phyloP scores from a whole-genome alignment of 2,888 invertebrate genomes.

The Pteria penguin region DNA sequence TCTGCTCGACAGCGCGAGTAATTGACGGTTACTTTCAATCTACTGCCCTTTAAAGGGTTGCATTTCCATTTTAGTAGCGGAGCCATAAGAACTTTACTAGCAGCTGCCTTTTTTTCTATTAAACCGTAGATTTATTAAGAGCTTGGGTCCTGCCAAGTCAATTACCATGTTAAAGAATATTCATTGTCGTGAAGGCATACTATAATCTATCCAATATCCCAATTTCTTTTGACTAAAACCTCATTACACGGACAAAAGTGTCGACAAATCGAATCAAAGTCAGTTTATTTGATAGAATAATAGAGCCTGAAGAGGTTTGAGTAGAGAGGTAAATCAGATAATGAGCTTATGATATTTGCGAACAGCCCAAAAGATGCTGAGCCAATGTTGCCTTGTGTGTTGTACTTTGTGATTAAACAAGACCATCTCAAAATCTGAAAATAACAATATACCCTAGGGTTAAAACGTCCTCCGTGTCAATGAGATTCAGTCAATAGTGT shows the following conservation, averaged over 20 bases:
- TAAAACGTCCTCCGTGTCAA: too few relatives aligned
- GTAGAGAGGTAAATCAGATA: conserved; percentile 20
- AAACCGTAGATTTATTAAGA: conserved; percentile 33
- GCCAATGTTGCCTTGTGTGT: not conserved
- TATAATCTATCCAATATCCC: conserved; percentile 45
- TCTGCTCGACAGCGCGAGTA: conserved; percentile 32
- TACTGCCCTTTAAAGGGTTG: conserved; percentile 26
- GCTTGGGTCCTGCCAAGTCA: conserved; percentile 41
- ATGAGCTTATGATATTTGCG: conserved; percentile 30
- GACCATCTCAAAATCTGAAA: too few relatives aligned
- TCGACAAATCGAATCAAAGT: conserved; percentile 36
- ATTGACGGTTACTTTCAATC: conserved; percentile 39
- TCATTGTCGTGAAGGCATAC: conserved; percentile 18
- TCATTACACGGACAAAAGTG: conserved; percentile 36
- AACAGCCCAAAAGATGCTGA: not conserved
- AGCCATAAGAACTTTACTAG: conserved; percentile 14
- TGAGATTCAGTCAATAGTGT: too few relatives aligned
- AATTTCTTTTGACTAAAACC: conserved; percentile 43
- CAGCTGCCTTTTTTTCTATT: conserved; percentile 37
- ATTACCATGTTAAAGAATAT: conserved; percentile 33
- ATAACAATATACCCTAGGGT: too few relatives aligned
- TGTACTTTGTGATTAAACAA: too few relatives aligned
- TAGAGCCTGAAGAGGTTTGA: conserved; percentile 35
- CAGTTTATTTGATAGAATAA: conserved; percentile 36
- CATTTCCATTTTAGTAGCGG: conserved; percentile 13